Evolutionary conservation across 2,888 invertebrate genomes (phyloP), one percentile per base, ranked within the genome.

Genomic region (Caenorhabditis sp.): DNA sequence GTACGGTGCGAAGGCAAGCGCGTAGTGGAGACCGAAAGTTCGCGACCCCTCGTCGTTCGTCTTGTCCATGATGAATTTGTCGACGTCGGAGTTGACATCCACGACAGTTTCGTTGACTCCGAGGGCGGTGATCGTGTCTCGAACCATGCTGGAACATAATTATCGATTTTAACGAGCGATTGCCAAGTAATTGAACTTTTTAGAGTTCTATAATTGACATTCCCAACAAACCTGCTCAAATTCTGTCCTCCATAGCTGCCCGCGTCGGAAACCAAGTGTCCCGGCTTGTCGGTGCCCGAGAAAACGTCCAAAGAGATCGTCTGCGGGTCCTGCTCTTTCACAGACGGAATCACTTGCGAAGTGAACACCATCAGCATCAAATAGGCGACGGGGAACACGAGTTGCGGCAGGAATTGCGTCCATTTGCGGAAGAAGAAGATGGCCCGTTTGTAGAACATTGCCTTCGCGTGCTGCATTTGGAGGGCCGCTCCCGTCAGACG

Each of bases 361-460:
- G 78, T 79, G 35, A 56, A 77, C 15, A 80, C 65, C 78, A 82
- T 71, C 32, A 80, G 30, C 32, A 70, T 70, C 0, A 80, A 41
- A 56, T 76, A 80, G 8, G 71, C 82, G 30, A 84, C 83, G 17
- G 86, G 84, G 55, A 85, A 79, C n/a, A 84, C 26, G 4, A 86
- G 48, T 59, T 84, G 85, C 5, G 86, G 84, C 22, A 86, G 77
- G 62, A 86, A 85, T 62, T 83, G 84, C 9, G 83, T 84, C 85
- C 86, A 86, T 66, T 80, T 75, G 11, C 86, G 63, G 53, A 75
- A 70, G 73, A 84, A 86, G 76, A 82, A 86, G 39, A 86, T 80
- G 22, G 56, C 73, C 65, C 86, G 63, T 56, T 86, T 86, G 46
- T 65, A 78, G 75, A 86, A 83, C 83, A 86, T 84, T 6, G 86